Conservation (phyloP, 2,113 vertebrate species). For the Syngnathus floridae region DNA sequence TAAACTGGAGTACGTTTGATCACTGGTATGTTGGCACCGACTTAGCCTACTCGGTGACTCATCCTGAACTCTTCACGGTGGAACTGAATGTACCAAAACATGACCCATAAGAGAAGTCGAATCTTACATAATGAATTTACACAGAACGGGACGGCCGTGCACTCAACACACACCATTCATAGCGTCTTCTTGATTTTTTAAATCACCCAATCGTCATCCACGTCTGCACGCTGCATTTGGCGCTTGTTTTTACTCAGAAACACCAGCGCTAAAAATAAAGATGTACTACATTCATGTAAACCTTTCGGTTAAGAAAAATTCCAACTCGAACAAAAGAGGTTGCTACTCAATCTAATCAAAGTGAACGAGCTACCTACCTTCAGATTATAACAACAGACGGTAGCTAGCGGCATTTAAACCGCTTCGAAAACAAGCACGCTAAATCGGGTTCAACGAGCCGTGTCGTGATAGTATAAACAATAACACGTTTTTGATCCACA, state of each 20-base stretch:
- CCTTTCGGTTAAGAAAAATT: neutral
- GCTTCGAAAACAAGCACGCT: constrained; percentile 21
- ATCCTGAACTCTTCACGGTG: constrained; percentile 43
- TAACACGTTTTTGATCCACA: neutral
- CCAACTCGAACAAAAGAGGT: neutral
- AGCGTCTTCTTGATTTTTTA: neutral
- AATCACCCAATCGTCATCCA: neutral
- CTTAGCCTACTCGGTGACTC: constrained; percentile 45
- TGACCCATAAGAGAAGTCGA: constrained; percentile 51
- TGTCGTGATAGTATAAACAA: neutral
- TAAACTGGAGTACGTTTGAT: neutral
- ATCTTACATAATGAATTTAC: constrained; percentile 45
- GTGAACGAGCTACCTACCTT: constrained; percentile 14
- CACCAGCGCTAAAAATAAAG: constrained; percentile 1
- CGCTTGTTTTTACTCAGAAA: constrained; percentile 28
- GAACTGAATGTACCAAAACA: constrained; percentile 58
- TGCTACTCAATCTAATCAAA: neutral
- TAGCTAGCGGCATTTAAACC: constrained; percentile 24
- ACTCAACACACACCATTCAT: constrained; percentile 14
- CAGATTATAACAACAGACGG: constrained; percentile 42
- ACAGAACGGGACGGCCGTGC: constrained; percentile 21
- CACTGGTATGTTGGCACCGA: constrained; percentile 8
- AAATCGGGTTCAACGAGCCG: constrained; percentile 18
- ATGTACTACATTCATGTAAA: neutral
- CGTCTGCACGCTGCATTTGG: neutral